Evolutionary conservation across 2,113 vertebrate species (phyloP).

Genomic region (Pteruthius melanotis): DNA sequence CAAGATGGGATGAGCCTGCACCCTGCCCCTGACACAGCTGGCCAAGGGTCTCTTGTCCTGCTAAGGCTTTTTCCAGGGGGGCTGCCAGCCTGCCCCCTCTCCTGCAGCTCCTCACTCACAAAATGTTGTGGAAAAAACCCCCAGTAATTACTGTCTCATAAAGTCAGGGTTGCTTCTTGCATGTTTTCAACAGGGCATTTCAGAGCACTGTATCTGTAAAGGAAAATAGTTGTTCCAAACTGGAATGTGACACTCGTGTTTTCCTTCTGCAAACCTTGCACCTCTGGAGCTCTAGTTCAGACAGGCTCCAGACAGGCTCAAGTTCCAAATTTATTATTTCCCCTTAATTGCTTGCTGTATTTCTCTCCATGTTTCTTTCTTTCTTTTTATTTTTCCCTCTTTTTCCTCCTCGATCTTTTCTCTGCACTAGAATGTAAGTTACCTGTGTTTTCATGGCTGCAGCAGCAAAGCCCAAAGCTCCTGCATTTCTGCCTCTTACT

Average conservation of each 20-base stretch:
- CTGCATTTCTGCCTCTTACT: neutral
- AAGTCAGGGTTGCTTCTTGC: neutral
- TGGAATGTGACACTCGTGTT: neutral
- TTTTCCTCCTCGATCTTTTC: neutral
- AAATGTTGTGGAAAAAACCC: neutral
- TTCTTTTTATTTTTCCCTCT: neutral
- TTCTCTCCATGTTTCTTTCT: neutral
- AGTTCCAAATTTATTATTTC: neutral
- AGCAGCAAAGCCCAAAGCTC: neutral
- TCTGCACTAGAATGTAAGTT: neutral
- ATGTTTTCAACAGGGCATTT: neutral
- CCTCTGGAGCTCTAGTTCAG: neutral
- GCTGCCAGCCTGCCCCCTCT: neutral
- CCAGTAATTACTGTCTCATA: rapidly evolving
- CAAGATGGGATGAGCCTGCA: neutral
- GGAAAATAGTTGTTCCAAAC: neutral
- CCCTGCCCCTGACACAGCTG: neutral
- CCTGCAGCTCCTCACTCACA: neutral
- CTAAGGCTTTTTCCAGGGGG: neutral
- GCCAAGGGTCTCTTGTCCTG: neutral
- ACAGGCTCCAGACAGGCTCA: neutral
- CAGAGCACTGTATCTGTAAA: neutral
- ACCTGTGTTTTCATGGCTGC: neutral
- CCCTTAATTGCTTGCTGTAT: neutral
- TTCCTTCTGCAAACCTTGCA: neutral